These are phyloP conservation scores for Synergus umbraculus DNA, from an alignment of 2,888 invertebrate species.

Conservation along the genomic window DNA sequence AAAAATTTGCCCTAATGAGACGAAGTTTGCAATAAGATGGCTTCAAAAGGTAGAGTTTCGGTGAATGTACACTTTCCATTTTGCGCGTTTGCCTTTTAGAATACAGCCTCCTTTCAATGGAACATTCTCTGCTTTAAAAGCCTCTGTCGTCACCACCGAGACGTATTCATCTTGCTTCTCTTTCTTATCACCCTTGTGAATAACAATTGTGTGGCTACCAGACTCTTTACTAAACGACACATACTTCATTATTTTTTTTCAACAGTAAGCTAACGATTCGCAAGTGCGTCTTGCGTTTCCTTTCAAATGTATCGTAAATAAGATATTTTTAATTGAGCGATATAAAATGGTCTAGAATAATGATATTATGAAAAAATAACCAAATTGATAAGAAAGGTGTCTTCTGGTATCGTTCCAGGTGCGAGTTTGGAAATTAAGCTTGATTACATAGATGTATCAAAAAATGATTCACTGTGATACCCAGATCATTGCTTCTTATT, in stretches of 20 bases:
- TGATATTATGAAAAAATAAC: neutral
- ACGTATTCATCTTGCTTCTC: conserved; percentile 3
- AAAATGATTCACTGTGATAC: conserved; percentile 14
- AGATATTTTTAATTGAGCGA: too few species aligned
- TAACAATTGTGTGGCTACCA: conserved; percentile 11
- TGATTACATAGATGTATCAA: conserved; percentile 15
- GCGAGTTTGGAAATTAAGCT: neutral
- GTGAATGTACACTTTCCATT: conserved; percentile 28
- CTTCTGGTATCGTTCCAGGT: neutral
- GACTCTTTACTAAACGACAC: neutral
- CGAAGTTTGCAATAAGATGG: conserved; percentile 32
- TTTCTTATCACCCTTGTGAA: neutral
- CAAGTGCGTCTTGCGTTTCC: too few species aligned
- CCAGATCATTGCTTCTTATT: neutral
- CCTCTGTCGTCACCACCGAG: conserved; percentile 9
- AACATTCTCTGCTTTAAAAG: conserved; percentile 20
- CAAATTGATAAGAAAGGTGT: too few species aligned
- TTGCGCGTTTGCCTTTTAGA: conserved; percentile 8
- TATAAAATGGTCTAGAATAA: too few species aligned
- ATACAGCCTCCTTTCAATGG: conserved; percentile 21
- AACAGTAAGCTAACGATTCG: too few species aligned
- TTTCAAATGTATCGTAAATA: too few species aligned
- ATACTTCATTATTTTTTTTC: neutral
- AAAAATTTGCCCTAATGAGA: conserved; percentile 23
- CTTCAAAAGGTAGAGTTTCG: conserved; percentile 19